Percentiles rank a stretch among this genome's conserved stretches.
These are phyloP conservation scores for Ellobium chinense DNA, from an alignment of 2,888 invertebrate genomes.

Conservation along the genomic window DNA sequence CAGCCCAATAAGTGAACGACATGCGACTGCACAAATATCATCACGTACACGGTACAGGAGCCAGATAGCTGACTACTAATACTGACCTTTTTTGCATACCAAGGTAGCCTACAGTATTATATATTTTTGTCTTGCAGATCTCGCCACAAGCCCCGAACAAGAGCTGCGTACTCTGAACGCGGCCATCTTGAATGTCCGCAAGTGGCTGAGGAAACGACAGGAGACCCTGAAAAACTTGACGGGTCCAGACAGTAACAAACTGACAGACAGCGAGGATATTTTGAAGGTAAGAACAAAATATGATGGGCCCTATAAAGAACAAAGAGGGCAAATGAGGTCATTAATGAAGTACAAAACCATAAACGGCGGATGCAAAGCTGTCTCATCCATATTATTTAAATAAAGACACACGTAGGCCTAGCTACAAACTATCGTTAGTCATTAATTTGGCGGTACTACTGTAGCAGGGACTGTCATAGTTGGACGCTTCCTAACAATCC, in stretches of 20 bases:
- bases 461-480: too few relatives aligned
- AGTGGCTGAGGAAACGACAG: conserved; percentile 50
- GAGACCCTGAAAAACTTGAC: conserved; percentile 37
- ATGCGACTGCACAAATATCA: too few relatives aligned
- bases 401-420: too few relatives aligned
- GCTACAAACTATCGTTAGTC: too few relatives aligned
- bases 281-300: conserved; percentile 12
- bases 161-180: conserved; percentile 49
- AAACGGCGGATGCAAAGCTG: too few relatives aligned
- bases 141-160: conserved; percentile 45
- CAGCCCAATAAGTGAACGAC: too few relatives aligned
- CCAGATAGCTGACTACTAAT: too few relatives aligned
- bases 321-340: background rate
- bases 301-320: background rate
- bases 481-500: too few relatives aligned
- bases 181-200: conserved; percentile 48
- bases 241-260: background rate
- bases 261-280: background rate
- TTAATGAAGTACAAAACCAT: background rate
- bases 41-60: background rate
- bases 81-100: too few relatives aligned
- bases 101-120: too few relatives aligned
- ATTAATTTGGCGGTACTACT: too few relatives aligned
- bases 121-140: conserved; percentile 45
- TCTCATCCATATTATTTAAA: too few relatives aligned